Evolutionary conservation across 2,888 invertebrate genomes (phyloP).

Genomic region (Chaitophorus viminalis): DNA sequence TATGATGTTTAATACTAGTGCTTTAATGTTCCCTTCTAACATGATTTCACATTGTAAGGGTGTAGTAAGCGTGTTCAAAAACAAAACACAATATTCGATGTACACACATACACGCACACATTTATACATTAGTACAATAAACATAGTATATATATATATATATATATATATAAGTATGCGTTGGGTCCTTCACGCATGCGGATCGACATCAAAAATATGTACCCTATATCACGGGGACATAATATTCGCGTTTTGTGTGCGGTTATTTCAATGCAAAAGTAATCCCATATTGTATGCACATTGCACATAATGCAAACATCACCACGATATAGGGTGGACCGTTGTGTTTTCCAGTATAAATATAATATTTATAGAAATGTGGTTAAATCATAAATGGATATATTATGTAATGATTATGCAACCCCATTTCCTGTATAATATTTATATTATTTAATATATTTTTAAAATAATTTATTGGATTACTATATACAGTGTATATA

Average conservation of each 20-base stretch:
- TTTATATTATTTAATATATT: no score
- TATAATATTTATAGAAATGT: not conserved
- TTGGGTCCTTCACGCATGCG: not conserved
- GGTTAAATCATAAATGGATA: no score
- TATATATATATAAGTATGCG: not conserved
- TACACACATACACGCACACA: not conserved
- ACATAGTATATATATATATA: not conserved
- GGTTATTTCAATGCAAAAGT: not conserved
- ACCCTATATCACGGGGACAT: conserved; percentile 24
- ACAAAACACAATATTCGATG: conserved; percentile 4
- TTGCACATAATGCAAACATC: no score
- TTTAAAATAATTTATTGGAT: no score
- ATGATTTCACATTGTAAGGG: not conserved
- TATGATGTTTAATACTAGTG: not conserved
- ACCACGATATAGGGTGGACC: not conserved
- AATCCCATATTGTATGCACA: not conserved
- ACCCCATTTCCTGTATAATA: no score
- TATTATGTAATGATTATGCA: no score
- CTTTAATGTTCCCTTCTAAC: not conserved
- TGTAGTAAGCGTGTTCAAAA: conserved; percentile 19
- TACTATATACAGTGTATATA: no score
- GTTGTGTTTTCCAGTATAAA: not conserved
- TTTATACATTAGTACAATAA: no score
- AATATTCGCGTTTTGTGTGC: not conserved
- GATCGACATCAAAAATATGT: conserved; percentile 13